phyloP scores from a whole-genome alignment of 2,888 invertebrate species.

The Eupithecia tripunctaria region DNA sequence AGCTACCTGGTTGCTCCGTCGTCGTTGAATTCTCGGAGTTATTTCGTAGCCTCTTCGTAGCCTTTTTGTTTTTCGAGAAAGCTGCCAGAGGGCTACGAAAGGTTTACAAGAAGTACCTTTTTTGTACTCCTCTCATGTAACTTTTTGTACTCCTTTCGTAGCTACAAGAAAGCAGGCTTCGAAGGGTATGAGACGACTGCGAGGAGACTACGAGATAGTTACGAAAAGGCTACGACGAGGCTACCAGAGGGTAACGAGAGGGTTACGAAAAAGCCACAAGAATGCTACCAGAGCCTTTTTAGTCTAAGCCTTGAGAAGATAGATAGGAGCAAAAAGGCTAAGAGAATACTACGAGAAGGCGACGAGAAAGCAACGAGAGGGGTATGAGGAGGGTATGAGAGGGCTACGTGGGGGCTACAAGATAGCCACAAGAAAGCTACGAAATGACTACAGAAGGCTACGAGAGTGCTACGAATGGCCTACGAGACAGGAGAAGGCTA shows the following conservation, averaged over 20 bases:
- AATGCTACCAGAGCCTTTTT: background rate
- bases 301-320: background rate
- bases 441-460: background rate
- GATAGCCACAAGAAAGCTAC: background rate
- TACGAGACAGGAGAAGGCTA: too few species aligned
- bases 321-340: too few species aligned
- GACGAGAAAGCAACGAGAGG: background rate
- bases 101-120: too few species aligned
- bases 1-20: too few species aligned
- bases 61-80: too few species aligned
- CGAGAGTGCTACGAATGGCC: background rate
- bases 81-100: too few species aligned
- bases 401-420: background rate
- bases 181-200: too few species aligned
- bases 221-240: background rate
- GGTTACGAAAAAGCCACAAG: background rate
- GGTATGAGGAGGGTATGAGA: background rate
- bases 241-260: background rate
- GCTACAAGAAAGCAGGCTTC: too few species aligned
- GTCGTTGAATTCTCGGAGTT: too few species aligned
- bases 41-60: too few species aligned
- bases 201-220: background rate
- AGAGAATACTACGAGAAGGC: background rate
- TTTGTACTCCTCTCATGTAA: too few species aligned
- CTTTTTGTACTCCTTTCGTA: too few species aligned